Evolutionary conservation across 2,113 vertebrate species (phyloP).

Genomic region (Python bivittatus): DNA sequence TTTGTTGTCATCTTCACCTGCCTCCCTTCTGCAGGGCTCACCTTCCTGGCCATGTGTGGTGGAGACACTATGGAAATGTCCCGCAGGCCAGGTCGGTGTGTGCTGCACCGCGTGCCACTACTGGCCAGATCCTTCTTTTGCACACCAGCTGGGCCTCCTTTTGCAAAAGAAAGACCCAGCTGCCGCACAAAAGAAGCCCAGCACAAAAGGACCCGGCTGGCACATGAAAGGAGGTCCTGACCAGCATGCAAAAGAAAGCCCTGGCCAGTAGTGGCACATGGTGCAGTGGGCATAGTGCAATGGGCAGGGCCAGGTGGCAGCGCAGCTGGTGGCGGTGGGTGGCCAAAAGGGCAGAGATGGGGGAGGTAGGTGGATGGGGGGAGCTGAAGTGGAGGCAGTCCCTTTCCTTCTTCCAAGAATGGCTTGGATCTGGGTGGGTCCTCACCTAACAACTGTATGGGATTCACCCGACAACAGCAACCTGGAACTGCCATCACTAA

Average conservation of each 20-base stretch:
- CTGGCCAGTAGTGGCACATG: neutral
- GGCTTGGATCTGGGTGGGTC: no score
- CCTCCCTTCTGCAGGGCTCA: neutral
- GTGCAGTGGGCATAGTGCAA: neutral
- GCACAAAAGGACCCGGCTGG: no score
- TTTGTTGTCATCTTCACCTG: neutral
- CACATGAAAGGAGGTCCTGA: no score
- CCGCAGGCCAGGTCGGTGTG: neutral
- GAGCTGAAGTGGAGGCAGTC: neutral
- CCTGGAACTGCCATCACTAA: neutral
- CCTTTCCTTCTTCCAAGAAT: neutral
- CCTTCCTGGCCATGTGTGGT: no score
- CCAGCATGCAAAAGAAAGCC: no score
- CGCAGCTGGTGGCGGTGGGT: neutral
- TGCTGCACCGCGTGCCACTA: neutral
- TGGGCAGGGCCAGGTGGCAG: neutral
- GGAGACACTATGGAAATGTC: neutral
- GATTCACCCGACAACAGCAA: neutral
- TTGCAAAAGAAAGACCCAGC: no score
- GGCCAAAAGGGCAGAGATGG: neutral
- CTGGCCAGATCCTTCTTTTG: neutral
- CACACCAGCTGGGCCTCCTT: neutral
- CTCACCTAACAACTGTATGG: no score
- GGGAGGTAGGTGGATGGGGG: neutral
- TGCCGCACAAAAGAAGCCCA: no score